A percentile compares a stretch with the other conserved stretches of the same genome.
These are phyloP conservation scores for Antitype chi DNA, from an alignment of 2,888 invertebrate genomes.

Conservation along the genomic window DNA sequence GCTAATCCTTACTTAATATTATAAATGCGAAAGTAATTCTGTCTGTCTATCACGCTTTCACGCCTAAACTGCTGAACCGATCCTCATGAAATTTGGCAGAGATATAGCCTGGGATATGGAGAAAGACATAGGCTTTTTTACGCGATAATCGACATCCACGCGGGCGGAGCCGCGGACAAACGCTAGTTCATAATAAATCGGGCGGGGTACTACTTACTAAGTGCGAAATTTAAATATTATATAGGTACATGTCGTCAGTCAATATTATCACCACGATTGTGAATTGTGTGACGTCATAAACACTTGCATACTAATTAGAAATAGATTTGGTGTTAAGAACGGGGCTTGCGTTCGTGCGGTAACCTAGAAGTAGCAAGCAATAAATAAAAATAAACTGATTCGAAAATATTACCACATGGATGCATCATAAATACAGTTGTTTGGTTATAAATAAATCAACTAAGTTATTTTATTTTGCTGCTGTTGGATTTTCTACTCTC, in stretches of 20 bases:
- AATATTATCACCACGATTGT: constrained; percentile 4
- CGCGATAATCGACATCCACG: no score
- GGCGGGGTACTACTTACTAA: background rate
- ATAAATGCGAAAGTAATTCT: no score
- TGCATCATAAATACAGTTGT: background rate
- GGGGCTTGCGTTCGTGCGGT: background rate
- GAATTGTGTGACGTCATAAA: background rate
- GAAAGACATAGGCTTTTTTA: no score
- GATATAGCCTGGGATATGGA: no score
- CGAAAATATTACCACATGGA: background rate
- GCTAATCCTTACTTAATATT: no score
- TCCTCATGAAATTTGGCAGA: no score
- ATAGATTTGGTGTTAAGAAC: background rate
- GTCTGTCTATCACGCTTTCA: no score
- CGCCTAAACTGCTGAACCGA: no score
- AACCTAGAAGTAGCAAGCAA: background rate
- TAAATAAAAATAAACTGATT: background rate
- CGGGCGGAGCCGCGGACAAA: no score
- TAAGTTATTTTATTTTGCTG: no score
- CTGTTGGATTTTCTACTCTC: no score
- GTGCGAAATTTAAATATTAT: background rate
- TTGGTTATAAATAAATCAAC: background rate
- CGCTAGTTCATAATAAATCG: no score
- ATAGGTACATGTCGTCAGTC: background rate
- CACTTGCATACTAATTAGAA: constrained; percentile 23